Evolutionary conservation across 1,140 invertebrate genomes (phyloP).

Genomic region (Diorhabda sublineata): DNA sequence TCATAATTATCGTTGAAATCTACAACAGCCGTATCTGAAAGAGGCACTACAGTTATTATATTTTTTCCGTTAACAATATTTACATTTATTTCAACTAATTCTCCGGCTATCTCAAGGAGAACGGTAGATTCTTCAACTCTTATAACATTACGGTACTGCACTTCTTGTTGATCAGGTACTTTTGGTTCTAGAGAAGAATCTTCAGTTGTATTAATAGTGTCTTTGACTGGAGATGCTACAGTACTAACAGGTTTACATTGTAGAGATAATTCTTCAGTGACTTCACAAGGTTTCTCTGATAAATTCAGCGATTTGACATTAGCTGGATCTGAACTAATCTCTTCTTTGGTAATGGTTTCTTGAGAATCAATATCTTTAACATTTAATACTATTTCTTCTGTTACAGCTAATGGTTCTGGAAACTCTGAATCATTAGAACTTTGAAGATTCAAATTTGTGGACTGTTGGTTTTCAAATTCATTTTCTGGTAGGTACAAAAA

Average conservation of each 20-base stretch:
- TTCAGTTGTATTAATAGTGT: too few relatives aligned
- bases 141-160: conserved; percentile 27
- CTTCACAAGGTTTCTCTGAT: too few relatives aligned
- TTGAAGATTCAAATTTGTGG: too few relatives aligned
- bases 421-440: not conserved
- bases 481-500: not conserved
- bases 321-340: too few relatives aligned
- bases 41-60: conserved; percentile 38
- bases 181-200: not conserved
- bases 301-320: too few relatives aligned
- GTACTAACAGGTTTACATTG: too few relatives aligned
- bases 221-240: too few relatives aligned
- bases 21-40: conserved; percentile 33
- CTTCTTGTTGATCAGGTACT: conserved; percentile 13
- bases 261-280: too few relatives aligned
- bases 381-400: not conserved
- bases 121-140: conserved; percentile 33
- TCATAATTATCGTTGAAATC: conserved; percentile 37
- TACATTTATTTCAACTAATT: conserved; percentile 40
- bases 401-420: not conserved
- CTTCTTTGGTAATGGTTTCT: not conserved
- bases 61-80: conserved; percentile 37
- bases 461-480: not conserved
- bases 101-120: conserved; percentile 38
- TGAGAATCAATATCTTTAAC: conserved; percentile 4